phyloP scores from a whole-genome alignment of 37 sponge, comb jelly and placozoan genomes.

The Diacarnus erythraeanus region DNA sequence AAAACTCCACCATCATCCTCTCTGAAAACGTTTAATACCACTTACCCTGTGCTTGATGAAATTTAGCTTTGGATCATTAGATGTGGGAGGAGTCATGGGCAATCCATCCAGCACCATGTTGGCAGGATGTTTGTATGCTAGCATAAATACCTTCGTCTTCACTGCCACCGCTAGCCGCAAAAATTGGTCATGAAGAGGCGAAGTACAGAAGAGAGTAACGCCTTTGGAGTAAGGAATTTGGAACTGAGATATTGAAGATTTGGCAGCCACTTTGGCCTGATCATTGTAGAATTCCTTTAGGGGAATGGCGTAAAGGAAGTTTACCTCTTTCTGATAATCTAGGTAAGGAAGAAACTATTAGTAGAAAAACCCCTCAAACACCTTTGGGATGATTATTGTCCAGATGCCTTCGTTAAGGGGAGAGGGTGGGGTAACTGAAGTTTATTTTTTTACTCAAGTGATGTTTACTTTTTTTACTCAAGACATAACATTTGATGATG shows the following conservation, averaged over 20 bases:
- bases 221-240: conserved; percentile 59
- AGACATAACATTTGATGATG: too few species aligned
- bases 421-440: neutral
- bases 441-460: too few species aligned
- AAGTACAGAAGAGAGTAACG: conserved; percentile 63
- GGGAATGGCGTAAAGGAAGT: conserved; percentile 54
- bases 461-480: too few species aligned
- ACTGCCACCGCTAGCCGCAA: conserved; percentile 72
- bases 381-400: too few species aligned
- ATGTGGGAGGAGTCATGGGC: conserved; percentile 11
- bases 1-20: too few species aligned
- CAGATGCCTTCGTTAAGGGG: too few species aligned
- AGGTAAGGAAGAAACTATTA: neutral
- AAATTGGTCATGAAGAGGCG: conserved; percentile 52
- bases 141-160: conserved; percentile 74
- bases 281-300: conserved; percentile 38
- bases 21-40: too few species aligned
- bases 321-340: conserved; percentile 57
- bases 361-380: too few species aligned
- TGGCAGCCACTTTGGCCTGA: conserved; percentile 9
- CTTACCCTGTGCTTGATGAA: conserved; percentile 71
- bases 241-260: conserved; percentile 27
- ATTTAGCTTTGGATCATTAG: conserved; percentile 17
- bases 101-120: conserved; percentile 14
- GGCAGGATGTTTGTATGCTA: conserved; percentile 63